Evolutionary conservation across 2,113 vertebrate species (phyloP), one percentile per base, ranked within the genome.

Genomic region (Megaceryle maxima): DNA sequence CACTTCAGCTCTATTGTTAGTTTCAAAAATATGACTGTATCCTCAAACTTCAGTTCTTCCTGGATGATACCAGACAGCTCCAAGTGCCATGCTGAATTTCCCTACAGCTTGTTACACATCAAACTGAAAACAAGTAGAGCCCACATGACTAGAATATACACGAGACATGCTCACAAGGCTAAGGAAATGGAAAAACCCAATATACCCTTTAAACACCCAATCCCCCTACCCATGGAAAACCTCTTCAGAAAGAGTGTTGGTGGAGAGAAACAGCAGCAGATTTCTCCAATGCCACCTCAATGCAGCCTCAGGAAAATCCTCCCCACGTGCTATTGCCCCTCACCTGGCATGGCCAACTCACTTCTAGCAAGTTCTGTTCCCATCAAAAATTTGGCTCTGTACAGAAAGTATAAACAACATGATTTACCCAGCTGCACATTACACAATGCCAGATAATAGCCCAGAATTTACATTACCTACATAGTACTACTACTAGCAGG

Each of bases 121-220:
- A 75, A 41, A 75, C 25, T 15, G 46, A 72, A 77, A 79, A 26
- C 20, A 66, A 29, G 19, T 14, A 35, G 33, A 64, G 10, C 33
- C 56, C 21, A 17, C 7, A 0, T 31, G 20, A 64, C 56, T 35
- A 50, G 13, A 64, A n/a, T 29, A 20, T 24, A 39, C 0, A 1
- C 0, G 5, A 85, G n/a, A 64, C 11, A 16, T 28, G 33, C 11
- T 70, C 15, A 35, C 1, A 0, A 9, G 19, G 33, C n/a, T 55
- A 84, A 13, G 22, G 73, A 91, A 70, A 53, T 10, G 10, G 16
- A 67, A 82, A 73, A 79, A 76, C 0, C 5, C 50, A 73, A 13
- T 3, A 15, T n/a, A 18, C 1, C 11, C 24, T 48, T 59, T 48
- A 82, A 64, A 31, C 14, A 22, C 16, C 18, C 9, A 55, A 26